Percentiles rank a stretch among this genome's conserved stretches.
Evolutionary conservation across 2,888 invertebrate genomes (phyloP).

Genomic region (Caradrina kadenii): DNA sequence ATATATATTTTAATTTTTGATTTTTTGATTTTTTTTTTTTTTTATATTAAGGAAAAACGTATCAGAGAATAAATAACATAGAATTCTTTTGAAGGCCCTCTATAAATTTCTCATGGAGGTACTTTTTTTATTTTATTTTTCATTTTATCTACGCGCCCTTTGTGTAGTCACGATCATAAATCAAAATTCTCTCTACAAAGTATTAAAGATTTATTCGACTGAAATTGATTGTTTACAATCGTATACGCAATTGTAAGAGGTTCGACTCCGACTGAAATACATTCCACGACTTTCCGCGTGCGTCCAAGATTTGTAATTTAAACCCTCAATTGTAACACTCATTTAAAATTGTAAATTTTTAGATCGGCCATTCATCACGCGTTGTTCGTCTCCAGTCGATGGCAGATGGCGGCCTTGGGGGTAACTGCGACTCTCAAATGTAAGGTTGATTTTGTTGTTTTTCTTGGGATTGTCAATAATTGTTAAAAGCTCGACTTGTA

Average conservation of each 20-base stretch:
- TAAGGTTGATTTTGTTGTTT: constrained; percentile 45
- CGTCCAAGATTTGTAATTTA: constrained; percentile 77
- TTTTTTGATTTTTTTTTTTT: too few relatives aligned
- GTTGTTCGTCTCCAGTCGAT: constrained; percentile 59
- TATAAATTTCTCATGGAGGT: constrained; percentile 39
- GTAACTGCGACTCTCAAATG: constrained; percentile 48
- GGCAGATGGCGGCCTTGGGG: constrained; percentile 62
- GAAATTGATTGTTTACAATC: constrained; percentile 74
- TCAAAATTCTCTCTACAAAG: constrained; percentile 65
- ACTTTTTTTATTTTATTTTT: constrained; percentile 33
- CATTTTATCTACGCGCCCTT: constrained; percentile 47
- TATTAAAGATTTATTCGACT: constrained; percentile 75
- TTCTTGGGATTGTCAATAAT: constrained; percentile 44
- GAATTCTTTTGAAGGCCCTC: constrained; percentile 17
- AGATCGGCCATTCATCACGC: constrained; percentile 77
- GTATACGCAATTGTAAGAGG: constrained; percentile 58
- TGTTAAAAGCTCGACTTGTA: constrained; percentile 29
- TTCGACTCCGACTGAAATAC: constrained; percentile 65
- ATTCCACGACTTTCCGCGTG: constrained; percentile 75
- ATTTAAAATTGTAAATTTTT: constrained; percentile 82
- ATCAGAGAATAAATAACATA: constrained; percentile 32
- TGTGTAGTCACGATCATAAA: constrained; percentile 63
- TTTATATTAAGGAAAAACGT: constrained; percentile 25
- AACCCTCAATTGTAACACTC: constrained; percentile 76
- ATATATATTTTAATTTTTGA: too few relatives aligned